A percentile compares a stretch with the other conserved stretches of the same genome.
Evolutionary conservation across 2,113 vertebrate species (phyloP).

Genomic region (Macroglossus sobrinus): DNA sequence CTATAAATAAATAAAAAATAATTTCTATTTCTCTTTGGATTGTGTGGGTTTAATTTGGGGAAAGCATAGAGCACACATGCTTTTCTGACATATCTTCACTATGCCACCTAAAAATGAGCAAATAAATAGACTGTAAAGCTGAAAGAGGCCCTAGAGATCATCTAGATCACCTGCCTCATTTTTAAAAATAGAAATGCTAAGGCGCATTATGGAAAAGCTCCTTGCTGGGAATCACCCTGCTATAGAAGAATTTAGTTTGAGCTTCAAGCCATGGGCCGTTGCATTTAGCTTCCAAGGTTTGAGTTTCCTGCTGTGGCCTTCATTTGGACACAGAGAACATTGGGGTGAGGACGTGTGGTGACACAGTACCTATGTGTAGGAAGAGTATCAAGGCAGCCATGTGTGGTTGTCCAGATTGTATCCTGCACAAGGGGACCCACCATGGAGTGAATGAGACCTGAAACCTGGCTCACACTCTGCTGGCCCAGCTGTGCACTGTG

Average conservation of each 20-base stretch:
- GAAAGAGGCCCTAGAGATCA: background rate
- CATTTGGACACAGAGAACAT: background rate
- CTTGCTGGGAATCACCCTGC: background rate
- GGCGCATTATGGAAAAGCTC: background rate
- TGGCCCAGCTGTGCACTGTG: background rate
- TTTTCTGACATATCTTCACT: background rate
- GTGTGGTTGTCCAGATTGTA: background rate
- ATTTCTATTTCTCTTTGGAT: background rate
- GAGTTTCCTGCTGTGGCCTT: background rate
- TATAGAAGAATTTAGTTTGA: background rate
- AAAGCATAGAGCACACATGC: background rate
- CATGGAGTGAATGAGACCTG: accelerated
- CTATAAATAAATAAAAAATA: background rate
- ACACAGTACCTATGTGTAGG: accelerated
- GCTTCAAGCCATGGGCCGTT: background rate
- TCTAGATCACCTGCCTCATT: background rate
- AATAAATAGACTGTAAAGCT: background rate
- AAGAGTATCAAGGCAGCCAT: background rate
- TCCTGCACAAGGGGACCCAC: background rate
- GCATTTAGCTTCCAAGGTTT: background rate
- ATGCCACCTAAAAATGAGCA: background rate
- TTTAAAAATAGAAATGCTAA: background rate
- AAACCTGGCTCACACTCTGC: background rate
- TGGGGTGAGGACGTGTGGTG: too few species aligned
- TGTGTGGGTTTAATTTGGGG: background rate